phyloP scores from a whole-genome alignment of 2,113 vertebrate genomes.

The Sinocyclocheilus anshuiensis region DNA sequence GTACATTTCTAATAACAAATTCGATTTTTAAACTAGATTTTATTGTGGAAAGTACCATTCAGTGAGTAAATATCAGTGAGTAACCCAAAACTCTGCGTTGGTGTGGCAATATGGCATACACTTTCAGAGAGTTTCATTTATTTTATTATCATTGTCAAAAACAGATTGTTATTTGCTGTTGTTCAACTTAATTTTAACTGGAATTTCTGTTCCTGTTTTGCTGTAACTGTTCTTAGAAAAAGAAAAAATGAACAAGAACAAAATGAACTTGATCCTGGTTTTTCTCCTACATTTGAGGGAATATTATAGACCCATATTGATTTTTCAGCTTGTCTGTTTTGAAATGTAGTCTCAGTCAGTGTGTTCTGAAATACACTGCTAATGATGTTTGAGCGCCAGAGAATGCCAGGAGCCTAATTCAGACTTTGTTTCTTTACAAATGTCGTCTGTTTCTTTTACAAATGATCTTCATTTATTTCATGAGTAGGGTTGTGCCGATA shows the following conservation, averaged over 20 bases:
- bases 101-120: not conserved
- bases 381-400: not conserved
- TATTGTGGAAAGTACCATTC: not conserved
- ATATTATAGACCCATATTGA: not conserved
- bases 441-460: not conserved
- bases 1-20: not conserved
- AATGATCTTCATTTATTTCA: constrained; percentile 6
- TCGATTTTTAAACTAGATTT: not conserved
- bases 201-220: not conserved
- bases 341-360: not conserved
- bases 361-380: not conserved
- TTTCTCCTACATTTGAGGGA: not conserved
- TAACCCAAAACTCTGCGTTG: not conserved
- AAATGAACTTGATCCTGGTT: not conserved
- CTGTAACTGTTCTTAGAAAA: not conserved
- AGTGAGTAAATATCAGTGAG: not conserved
- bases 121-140: not conserved
- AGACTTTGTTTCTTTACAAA: not conserved
- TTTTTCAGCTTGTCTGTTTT: constrained; percentile 3
- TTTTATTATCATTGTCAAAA: not conserved
- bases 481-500: too few relatives aligned
- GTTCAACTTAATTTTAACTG: not conserved
- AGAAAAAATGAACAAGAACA: not conserved
- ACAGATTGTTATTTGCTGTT: not conserved
- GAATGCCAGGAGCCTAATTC: not conserved